These are phyloP conservation scores for Temnothorax unifasciatus DNA, from an alignment of 2,888 invertebrate genomes.

Conservation along the genomic window DNA sequence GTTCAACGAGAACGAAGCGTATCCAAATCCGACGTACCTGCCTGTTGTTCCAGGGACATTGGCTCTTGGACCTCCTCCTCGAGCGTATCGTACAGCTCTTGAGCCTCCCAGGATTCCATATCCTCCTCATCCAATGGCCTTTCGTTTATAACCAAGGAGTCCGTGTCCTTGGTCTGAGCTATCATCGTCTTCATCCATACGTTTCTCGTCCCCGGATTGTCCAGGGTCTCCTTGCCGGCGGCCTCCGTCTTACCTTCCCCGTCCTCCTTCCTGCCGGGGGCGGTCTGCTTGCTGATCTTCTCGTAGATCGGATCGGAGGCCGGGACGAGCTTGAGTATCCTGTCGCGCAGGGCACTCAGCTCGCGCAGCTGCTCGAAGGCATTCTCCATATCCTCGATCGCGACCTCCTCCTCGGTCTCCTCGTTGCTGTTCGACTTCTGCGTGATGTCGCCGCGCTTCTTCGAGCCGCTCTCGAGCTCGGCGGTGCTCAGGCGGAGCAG, in stretches of 20 bases:
- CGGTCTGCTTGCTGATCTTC: slow-evolving; percentile 71
- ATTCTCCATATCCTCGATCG: slow-evolving; percentile 74
- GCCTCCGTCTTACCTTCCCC: slow-evolving; percentile 64
- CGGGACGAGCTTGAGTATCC: slow-evolving; percentile 77
- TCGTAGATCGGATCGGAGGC: slow-evolving; percentile 73
- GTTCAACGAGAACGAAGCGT: too few relatives aligned
- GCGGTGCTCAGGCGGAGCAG: slow-evolving; percentile 70
- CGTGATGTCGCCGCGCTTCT: slow-evolving; percentile 66
- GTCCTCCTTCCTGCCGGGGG: slow-evolving; percentile 66
- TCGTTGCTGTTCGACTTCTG: slow-evolving; percentile 74
- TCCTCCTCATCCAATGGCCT: slow-evolving; percentile 70
- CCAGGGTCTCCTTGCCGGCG: slow-evolving; percentile 59
- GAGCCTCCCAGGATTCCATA: slow-evolving; percentile 70
- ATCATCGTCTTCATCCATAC: slow-evolving; percentile 77
- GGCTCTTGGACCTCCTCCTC: slow-evolving; percentile 87
- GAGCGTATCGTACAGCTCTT: slow-evolving; percentile 81
- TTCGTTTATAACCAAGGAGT: slow-evolving; percentile 64
- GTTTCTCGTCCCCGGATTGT: slow-evolving; percentile 64
- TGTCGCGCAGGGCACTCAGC: slow-evolving; percentile 77
- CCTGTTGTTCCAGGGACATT: slow-evolving; percentile 89
- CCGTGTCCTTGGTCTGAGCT: slow-evolving; percentile 72
- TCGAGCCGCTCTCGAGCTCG: slow-evolving; percentile 70
- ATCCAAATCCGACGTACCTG: slow-evolving; percentile 87
- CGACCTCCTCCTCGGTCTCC: slow-evolving; percentile 76
- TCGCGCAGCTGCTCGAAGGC: slow-evolving; percentile 78